Conservation (phyloP, 2,113 vertebrate species). For the Xerus inauris region DNA sequence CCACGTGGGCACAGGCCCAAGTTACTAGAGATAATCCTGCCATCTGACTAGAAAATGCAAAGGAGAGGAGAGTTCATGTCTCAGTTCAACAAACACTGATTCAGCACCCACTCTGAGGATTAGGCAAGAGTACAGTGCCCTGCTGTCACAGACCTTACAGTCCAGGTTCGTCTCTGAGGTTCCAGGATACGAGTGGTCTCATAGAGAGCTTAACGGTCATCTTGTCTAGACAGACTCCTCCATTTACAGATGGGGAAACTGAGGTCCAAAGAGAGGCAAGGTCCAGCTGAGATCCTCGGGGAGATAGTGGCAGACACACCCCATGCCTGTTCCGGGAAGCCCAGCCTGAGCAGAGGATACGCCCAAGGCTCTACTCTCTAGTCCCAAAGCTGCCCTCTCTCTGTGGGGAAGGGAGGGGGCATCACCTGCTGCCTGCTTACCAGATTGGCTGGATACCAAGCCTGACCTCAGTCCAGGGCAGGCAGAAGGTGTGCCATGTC, state of each 20-base stretch:
- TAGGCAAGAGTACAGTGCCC: neutral
- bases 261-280: neutral
- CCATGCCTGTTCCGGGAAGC: neutral
- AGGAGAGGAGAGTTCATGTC: neutral
- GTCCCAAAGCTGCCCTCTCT: neutral
- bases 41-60: neutral
- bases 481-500: neutral
- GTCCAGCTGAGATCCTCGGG: neutral
- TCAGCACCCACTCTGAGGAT: fast-evolving
- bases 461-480: neutral
- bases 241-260: neutral
- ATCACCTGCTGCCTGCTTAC: neutral
- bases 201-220: neutral
- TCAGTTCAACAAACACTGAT: too few relatives aligned
- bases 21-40: neutral
- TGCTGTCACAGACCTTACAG: neutral
- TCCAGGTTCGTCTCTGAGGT: neutral
- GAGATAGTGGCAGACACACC: neutral
- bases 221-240: neutral
- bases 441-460: neutral
- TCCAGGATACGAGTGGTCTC: neutral
- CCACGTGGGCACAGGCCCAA: neutral
- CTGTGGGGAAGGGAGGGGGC: neutral
- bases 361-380: neutral
- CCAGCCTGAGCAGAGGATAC: neutral